Evolutionary conservation across 2,888 invertebrate species (phyloP).

Genomic region (Lochmaea crataegi): DNA sequence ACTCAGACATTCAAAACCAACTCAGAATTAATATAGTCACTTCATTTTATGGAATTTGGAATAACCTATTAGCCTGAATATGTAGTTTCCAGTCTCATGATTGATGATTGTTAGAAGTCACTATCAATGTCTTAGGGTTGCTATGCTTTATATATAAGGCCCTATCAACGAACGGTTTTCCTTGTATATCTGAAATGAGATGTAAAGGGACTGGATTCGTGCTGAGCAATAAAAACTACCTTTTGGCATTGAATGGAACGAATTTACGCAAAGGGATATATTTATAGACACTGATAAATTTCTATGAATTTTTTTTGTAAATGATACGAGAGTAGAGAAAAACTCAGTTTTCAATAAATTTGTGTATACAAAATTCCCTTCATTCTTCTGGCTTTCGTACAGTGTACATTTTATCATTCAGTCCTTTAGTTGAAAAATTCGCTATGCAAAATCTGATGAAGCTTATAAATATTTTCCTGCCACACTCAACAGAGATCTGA

Average conservation of each 20-base stretch:
- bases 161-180: not conserved
- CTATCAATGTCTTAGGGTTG: constrained; percentile 17
- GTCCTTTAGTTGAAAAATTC: no score
- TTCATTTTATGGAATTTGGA: constrained; percentile 2
- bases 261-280: not conserved
- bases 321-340: not conserved
- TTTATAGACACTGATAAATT: not conserved
- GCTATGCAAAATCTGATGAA: no score
- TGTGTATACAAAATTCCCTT: no score
- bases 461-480: no score
- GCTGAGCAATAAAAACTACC: not conserved
- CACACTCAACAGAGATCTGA: no score
- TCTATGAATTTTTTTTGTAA: not conserved
- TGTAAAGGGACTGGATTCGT: not conserved
- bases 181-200: constrained; percentile 5
- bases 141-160: constrained; percentile 5
- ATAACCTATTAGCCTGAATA: not conserved
- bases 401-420: no score
- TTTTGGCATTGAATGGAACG: not conserved
- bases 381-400: no score
- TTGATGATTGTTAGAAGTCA: constrained; percentile 23
- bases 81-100: constrained; percentile 15
- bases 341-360: no score
- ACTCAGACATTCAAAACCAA: not conserved
- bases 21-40: not conserved